Evolutionary conservation across 2,888 invertebrate genomes (phyloP).

Genomic region (Oscheius sp.): DNA sequence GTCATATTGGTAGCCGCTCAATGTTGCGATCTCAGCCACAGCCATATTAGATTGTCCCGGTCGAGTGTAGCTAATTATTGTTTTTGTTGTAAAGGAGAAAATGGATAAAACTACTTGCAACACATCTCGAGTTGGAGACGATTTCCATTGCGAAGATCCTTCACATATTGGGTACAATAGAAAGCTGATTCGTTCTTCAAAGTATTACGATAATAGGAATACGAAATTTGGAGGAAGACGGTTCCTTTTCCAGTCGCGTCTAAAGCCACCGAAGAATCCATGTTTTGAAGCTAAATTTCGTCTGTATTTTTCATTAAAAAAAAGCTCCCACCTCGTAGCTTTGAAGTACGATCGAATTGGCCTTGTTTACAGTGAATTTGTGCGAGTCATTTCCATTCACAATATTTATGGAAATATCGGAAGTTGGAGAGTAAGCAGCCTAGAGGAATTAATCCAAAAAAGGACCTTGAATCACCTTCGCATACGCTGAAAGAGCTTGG

Average conservation of each 20-base stretch:
- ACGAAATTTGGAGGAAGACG: constrained; percentile 76
- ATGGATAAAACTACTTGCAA: constrained; percentile 68
- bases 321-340: constrained; percentile 78
- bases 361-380: constrained; percentile 52
- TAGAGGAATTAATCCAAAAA: background rate
- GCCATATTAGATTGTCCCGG: constrained; percentile 71
- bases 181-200: constrained; percentile 65
- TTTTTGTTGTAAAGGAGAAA: background rate
- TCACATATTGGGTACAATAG: constrained; percentile 64
- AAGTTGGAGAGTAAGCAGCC: constrained; percentile 76
- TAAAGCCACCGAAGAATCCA: constrained; percentile 75
- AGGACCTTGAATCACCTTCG: constrained; percentile 11
- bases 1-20: constrained; percentile 62
- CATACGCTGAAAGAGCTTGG: constrained; percentile 73
- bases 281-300: constrained; percentile 50
- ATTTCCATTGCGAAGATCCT: constrained; percentile 63
- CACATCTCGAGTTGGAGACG: constrained; percentile 68
- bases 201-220: constrained; percentile 81
- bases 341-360: constrained; percentile 79
- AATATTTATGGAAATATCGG: constrained; percentile 76
- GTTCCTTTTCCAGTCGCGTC: constrained; percentile 84
- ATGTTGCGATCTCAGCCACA: constrained; percentile 70
- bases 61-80: constrained; percentile 62
- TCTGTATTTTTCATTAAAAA: background rate
- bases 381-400: constrained; percentile 72